Percentiles rank a stretch among this genome's conserved stretches.
Evolutionary conservation across 2,888 invertebrate genomes (phyloP).

Genomic region (Eupithecia centaureata): DNA sequence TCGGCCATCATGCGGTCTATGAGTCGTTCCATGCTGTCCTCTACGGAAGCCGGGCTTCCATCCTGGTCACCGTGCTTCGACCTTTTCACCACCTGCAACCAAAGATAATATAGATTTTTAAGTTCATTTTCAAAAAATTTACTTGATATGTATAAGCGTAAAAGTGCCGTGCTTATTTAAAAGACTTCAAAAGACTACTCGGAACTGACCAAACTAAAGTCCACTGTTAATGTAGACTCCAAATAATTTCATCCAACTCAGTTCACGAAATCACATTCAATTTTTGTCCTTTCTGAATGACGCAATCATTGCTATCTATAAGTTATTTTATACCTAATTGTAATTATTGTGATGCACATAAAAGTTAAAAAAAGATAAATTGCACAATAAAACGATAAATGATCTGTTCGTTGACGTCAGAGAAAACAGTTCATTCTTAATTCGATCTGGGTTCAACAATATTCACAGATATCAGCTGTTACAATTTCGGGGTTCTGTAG

Average conservation of each 20-base stretch:
- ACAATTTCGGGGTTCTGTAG: too few relatives aligned
- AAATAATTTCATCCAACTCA: too few relatives aligned
- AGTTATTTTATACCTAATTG: too few relatives aligned
- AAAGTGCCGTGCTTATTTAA: too few relatives aligned
- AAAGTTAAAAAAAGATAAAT: conserved; percentile 15
- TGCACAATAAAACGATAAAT: conserved; percentile 16
- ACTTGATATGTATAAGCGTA: too few relatives aligned
- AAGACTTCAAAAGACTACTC: too few relatives aligned
- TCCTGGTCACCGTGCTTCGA: conserved; percentile 55
- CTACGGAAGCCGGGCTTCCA: conserved; percentile 47
- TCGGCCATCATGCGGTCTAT: conserved; percentile 79
- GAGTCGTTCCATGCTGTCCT: conserved; percentile 71
- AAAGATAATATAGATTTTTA: too few relatives aligned
- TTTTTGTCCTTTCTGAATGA: background rate
- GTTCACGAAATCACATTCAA: background rate
- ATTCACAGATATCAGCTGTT: too few relatives aligned
- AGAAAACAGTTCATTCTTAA: background rate
- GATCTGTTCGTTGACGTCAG: conserved; percentile 14
- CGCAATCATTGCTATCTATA: conserved; percentile 11
- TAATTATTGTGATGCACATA: background rate
- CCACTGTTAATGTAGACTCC: too few relatives aligned
- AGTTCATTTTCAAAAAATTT: too few relatives aligned
- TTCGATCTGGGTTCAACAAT: background rate
- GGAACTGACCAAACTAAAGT: too few relatives aligned
- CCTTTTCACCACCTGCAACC: conserved; percentile 65